Conservation (phyloP, 2,888 invertebrate genomes). For the Pseudococcus longispinus region DNA sequence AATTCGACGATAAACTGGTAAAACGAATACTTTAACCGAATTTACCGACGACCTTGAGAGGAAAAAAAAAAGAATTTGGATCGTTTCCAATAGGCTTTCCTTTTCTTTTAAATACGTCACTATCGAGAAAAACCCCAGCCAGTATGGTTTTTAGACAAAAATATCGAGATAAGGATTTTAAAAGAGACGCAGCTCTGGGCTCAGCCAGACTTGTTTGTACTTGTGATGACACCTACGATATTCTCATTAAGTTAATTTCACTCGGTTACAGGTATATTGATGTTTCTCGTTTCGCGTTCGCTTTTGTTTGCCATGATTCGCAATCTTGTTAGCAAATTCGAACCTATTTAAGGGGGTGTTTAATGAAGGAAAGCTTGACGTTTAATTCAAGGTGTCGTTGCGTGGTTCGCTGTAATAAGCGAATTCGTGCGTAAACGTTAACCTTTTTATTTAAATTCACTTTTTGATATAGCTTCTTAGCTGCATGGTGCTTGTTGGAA, state of each 20-base stretch:
- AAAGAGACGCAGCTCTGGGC: too few species aligned
- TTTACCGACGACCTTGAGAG: not conserved
- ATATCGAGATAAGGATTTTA: not conserved
- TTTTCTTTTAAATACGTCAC: not conserved
- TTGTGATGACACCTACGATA: not conserved
- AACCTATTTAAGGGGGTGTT: not conserved
- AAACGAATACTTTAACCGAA: not conserved
- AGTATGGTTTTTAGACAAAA: not conserved
- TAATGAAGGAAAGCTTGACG: slow-evolving; percentile 1
- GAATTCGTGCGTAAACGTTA: not conserved
- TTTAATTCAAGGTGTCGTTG: not conserved
- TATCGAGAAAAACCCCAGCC: not conserved
- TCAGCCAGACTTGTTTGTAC: not conserved
- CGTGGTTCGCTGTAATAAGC: slow-evolving; percentile 5
- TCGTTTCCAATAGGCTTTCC: not conserved
- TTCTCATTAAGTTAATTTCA: not conserved
- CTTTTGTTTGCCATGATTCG: not conserved
- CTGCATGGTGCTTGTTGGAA: not conserved
- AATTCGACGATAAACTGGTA: not conserved
- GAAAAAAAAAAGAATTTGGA: not conserved
- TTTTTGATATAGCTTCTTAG: not conserved
- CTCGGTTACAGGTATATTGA: not conserved
- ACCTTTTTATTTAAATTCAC: slow-evolving; percentile 9
- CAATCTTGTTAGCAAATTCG: not conserved
- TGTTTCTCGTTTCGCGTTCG: not conserved